Evolutionary conservation across 1,140 invertebrate genomes (phyloP).

Genomic region (Laupala kohalensis): DNA sequence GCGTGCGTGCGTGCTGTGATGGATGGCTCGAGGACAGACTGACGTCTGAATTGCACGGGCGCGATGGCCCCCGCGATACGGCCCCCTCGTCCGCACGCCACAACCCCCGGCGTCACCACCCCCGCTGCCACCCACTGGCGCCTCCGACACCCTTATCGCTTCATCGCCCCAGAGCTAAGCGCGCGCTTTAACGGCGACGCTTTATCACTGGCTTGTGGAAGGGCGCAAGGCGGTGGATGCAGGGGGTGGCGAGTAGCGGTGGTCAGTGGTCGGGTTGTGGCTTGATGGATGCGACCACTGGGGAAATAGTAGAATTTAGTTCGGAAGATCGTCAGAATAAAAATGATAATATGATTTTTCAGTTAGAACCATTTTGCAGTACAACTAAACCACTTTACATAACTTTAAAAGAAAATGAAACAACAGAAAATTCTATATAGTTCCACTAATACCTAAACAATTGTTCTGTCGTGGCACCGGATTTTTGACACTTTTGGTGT

Average conservation of each 20-base stretch:
- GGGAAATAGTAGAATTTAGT: too few species aligned
- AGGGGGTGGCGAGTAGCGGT: not conserved
- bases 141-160: not conserved
- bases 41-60: not conserved
- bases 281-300: too few species aligned
- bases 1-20: not conserved
- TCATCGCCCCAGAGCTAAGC: not conserved
- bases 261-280: not conserved
- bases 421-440: too few species aligned
- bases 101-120: not conserved
- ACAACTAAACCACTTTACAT: too few species aligned
- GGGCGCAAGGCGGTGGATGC: too few species aligned
- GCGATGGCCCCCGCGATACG: not conserved
- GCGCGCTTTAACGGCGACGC: not conserved
- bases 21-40: not conserved
- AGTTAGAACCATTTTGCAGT: too few species aligned
- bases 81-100: not conserved
- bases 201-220: not conserved
- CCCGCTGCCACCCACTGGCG: not conserved
- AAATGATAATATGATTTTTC: too few species aligned
- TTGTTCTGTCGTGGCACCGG: too few species aligned
- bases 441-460: too few species aligned
- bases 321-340: too few species aligned
- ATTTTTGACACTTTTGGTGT: too few species aligned
- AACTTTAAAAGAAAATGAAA: too few species aligned